Percentiles rank a stretch among this genome's conserved stretches.
Conservation (phyloP, 2,113 vertebrate species). For the Apodemus speciosus region DNA sequence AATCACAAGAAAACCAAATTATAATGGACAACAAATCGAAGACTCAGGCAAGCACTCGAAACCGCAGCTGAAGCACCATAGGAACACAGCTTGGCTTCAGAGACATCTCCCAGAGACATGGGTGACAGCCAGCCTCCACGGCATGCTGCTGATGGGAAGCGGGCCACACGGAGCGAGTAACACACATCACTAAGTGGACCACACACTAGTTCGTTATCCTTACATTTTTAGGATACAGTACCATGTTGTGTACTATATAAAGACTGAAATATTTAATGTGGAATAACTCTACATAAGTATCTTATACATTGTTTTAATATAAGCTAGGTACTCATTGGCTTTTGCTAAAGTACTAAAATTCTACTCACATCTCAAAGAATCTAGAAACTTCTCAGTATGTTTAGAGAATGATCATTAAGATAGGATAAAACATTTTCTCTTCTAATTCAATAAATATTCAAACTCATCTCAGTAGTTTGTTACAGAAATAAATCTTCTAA, state of each 20-base stretch:
- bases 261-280: neutral
- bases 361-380: neutral
- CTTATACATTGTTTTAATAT: neutral
- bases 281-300: conserved; percentile 16
- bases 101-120: neutral
- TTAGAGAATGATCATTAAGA: conserved; percentile 17
- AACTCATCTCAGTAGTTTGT: conserved; percentile 30
- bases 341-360: conserved; percentile 45
- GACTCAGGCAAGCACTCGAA: conserved; percentile 17
- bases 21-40: conserved; percentile 5
- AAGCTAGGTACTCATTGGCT: neutral
- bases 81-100: conserved; percentile 10
- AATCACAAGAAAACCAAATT: conserved; percentile 3
- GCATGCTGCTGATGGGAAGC: neutral
- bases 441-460: neutral
- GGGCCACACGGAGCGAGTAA: neutral
- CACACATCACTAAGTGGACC: neutral
- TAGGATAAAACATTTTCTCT: conserved; percentile 4
- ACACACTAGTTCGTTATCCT: conserved; percentile 9
- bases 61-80: neutral
- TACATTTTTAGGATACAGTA: neutral
- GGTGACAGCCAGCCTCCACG: neutral
- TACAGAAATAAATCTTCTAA: conserved; percentile 50
- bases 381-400: neutral
- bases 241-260: neutral